Conservation (phyloP, 2,888 invertebrate species). For the Tigriopus californicus region DNA sequence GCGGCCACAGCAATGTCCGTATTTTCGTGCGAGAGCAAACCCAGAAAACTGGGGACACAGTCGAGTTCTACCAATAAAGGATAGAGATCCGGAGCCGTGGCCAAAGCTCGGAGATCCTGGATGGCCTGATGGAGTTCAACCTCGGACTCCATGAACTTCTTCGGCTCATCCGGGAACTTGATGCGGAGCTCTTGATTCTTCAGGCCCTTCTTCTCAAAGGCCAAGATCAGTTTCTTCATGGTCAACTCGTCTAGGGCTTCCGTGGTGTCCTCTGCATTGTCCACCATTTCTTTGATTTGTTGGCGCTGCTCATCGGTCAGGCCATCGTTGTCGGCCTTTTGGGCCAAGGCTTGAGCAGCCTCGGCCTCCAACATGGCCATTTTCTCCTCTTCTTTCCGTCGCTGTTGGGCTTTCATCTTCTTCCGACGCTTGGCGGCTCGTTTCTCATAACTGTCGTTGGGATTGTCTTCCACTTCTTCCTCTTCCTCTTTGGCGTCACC, state of each 20-base stretch:
- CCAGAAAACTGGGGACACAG: constrained; percentile 71
- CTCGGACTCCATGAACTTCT: constrained; percentile 96
- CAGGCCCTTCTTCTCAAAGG: constrained; percentile 82
- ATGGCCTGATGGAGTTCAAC: constrained; percentile 70
- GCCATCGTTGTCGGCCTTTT: constrained; percentile 53
- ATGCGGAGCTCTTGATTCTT: constrained; percentile 95
- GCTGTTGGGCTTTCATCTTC: constrained; percentile 16
- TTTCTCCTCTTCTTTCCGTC: background rate
- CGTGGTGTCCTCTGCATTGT: constrained; percentile 26
- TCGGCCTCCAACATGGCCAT: constrained; percentile 11
- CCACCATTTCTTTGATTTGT: constrained; percentile 37
- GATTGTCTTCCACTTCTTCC: constrained; percentile 33
- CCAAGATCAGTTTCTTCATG: constrained; percentile 66
- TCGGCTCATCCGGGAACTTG: constrained; percentile 88
- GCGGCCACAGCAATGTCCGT: constrained; percentile 72
- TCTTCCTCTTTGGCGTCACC: constrained; percentile 37
- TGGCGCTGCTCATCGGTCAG: constrained; percentile 62
- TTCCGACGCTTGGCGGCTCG: constrained; percentile 19
- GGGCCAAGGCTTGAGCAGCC: constrained; percentile 30
- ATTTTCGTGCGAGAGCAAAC: constrained; percentile 85
- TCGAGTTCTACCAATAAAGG: constrained; percentile 71
- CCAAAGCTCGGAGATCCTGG: constrained; percentile 76
- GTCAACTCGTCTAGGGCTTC: constrained; percentile 70
- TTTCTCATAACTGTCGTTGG: constrained; percentile 17
- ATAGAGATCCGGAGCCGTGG: constrained; percentile 89